These are phyloP conservation scores for Rutilus rutilus DNA, from an alignment of 2,113 vertebrate species.

Conservation along the genomic window DNA sequence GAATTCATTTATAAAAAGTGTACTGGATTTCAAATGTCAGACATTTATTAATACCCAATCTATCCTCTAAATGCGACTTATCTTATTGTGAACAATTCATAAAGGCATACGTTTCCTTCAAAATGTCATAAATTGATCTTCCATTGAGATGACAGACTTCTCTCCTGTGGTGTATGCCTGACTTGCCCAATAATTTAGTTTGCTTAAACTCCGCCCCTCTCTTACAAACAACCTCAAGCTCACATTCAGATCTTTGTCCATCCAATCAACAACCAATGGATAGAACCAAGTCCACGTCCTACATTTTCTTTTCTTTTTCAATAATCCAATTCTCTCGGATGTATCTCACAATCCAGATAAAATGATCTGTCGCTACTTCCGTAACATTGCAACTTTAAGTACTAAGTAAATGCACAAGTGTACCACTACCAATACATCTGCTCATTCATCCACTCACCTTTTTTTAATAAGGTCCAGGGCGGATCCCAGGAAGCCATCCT, in stretches of 20 bases:
- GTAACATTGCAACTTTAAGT: background rate
- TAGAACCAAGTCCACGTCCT: background rate
- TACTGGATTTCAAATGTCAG: background rate
- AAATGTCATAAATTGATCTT: no score
- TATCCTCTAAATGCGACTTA: no score
- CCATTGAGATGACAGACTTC: background rate
- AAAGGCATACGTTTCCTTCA: background rate
- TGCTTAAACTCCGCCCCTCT: background rate
- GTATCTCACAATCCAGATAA: background rate
- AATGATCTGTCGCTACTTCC: background rate
- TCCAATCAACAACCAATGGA: background rate
- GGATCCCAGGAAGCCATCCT: constrained; percentile 86
- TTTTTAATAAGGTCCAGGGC: constrained; percentile 92
- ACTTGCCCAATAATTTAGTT: background rate
- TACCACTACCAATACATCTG: background rate
- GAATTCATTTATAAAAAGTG: no score
- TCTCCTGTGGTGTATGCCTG: background rate
- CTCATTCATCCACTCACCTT: constrained; percentile 75
- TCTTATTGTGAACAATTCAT: background rate
- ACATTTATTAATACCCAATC: background rate
- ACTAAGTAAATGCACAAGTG: background rate
- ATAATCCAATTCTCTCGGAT: background rate
- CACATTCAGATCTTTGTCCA: background rate
- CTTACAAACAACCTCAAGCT: background rate
- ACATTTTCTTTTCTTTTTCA: background rate